phyloP scores from a whole-genome alignment of 2,888 invertebrate genomes.

The Bombylius discolor region DNA sequence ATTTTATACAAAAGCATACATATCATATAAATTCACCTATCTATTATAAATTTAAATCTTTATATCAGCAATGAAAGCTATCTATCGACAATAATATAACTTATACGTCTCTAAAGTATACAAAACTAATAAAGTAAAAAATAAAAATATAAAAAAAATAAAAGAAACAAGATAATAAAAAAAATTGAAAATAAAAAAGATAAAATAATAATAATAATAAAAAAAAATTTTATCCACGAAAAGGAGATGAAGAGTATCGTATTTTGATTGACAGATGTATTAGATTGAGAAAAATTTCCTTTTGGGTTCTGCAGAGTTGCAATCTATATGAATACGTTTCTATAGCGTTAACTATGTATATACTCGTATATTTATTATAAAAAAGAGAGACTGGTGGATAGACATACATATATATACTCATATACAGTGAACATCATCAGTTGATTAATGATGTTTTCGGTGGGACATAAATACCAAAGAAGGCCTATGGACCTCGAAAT shows the following conservation, averaged over 20 bases:
- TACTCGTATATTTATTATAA: not conserved
- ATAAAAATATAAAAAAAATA: too few relatives aligned
- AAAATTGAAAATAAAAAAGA: not conserved
- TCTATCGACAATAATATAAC: slow-evolving; percentile 2
- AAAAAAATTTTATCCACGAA: slow-evolving; percentile 1
- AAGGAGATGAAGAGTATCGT: slow-evolving; percentile 14
- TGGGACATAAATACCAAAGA: slow-evolving; percentile 27
- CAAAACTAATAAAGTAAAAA: not conserved
- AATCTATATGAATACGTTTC: not conserved
- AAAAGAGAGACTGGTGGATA: not conserved
- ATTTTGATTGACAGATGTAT: slow-evolving; percentile 17
- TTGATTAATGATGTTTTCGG: slow-evolving; percentile 35
- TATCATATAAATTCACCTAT: too few relatives aligned
- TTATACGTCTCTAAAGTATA: not conserved
- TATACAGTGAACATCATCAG: slow-evolving; percentile 3
- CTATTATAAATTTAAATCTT: not conserved
- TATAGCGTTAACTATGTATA: not conserved
- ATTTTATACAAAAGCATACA: too few relatives aligned
- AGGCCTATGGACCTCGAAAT: slow-evolving; percentile 13
- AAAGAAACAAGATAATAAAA: not conserved
- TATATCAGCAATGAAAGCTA: slow-evolving; percentile 4
- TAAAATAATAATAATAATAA: not conserved
- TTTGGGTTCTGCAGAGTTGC: slow-evolving; percentile 9
- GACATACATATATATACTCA: not conserved
- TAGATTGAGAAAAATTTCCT: slow-evolving; percentile 13